Percentiles rank a stretch among this genome's conserved stretches.
phyloP scores from a whole-genome alignment of 2,888 invertebrate species.

The Acronicta aceris region DNA sequence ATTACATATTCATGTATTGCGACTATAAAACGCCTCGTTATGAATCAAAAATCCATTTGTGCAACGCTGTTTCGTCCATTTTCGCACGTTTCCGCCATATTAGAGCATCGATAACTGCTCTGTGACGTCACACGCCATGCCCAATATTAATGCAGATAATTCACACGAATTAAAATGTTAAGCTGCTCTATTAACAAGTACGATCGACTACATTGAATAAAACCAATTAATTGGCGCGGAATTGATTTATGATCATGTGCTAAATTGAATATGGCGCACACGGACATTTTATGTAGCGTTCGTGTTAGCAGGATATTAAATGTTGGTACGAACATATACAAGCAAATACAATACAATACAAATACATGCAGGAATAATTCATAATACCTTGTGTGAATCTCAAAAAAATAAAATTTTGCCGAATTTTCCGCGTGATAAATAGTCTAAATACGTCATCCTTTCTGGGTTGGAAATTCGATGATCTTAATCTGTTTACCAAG shows the following conservation, averaged over 20 bases:
- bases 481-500: too few relatives aligned
- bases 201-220: constrained; percentile 24
- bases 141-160: constrained; percentile 33
- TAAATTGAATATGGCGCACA: constrained; percentile 15
- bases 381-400: too few relatives aligned
- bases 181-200: constrained; percentile 30
- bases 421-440: too few relatives aligned
- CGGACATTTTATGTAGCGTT: constrained; percentile 20
- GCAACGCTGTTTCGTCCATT: constrained; percentile 41
- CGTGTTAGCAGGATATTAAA: constrained; percentile 7
- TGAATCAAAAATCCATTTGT: constrained; percentile 61
- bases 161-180: constrained; percentile 34
- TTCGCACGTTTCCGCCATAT: constrained; percentile 32
- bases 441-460: too few relatives aligned
- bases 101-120: constrained; percentile 27
- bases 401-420: too few relatives aligned
- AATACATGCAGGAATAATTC: too few relatives aligned
- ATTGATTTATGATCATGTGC: constrained; percentile 33
- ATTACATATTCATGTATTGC: constrained; percentile 47
- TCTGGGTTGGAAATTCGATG: too few relatives aligned
- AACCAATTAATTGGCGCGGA: constrained; percentile 32
- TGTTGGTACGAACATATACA: too few relatives aligned
- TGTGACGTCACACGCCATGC: constrained; percentile 30
- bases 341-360: too few relatives aligned
- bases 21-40: constrained; percentile 47